Percentiles rank a stretch among this genome's conserved stretches.
Conservation (phyloP, 2,113 vertebrate genomes). For the Atrichornis clamosus region DNA sequence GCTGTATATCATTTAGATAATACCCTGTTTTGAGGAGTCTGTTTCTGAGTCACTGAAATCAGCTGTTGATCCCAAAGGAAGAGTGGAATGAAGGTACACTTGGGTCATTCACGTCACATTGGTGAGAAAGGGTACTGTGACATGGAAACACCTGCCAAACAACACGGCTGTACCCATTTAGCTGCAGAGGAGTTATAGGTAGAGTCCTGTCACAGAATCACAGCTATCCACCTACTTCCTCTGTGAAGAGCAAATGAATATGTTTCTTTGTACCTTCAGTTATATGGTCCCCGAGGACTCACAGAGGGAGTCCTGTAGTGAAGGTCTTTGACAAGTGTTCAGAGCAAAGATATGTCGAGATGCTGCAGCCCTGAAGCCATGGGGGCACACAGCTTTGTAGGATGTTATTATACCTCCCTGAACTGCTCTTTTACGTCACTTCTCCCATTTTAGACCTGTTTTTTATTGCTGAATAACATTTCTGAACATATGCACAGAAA, state of each 20-base stretch:
- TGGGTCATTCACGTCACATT: not conserved
- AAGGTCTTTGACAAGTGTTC: not conserved
- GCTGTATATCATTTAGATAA: not conserved
- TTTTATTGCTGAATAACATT: not conserved
- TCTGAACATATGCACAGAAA: not conserved
- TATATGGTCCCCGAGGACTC: not conserved
- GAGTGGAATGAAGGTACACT: not conserved
- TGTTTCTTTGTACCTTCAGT: not conserved
- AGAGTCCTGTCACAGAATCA: not conserved
- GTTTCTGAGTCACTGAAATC: slow-evolving; percentile 17
- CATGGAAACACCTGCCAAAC: not conserved
- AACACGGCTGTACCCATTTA: not conserved
- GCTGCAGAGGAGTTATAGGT: not conserved
- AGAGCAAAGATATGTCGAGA: not conserved
- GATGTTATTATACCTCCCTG: not conserved
- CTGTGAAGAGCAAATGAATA: not conserved
- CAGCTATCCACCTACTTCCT: not conserved
- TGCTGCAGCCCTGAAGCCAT: not conserved
- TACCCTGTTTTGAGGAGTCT: not conserved
- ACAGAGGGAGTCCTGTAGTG: not conserved
- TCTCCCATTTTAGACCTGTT: not conserved
- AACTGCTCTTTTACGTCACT: not conserved
- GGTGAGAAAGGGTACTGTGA: not conserved
- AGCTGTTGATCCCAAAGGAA: not conserved
- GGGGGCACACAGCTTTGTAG: not conserved